Evolutionary conservation across 2,113 vertebrate genomes (phyloP), one percentile per base, ranked within the genome.

Genomic region (Cryptomyrus ogoouensis): DNA sequence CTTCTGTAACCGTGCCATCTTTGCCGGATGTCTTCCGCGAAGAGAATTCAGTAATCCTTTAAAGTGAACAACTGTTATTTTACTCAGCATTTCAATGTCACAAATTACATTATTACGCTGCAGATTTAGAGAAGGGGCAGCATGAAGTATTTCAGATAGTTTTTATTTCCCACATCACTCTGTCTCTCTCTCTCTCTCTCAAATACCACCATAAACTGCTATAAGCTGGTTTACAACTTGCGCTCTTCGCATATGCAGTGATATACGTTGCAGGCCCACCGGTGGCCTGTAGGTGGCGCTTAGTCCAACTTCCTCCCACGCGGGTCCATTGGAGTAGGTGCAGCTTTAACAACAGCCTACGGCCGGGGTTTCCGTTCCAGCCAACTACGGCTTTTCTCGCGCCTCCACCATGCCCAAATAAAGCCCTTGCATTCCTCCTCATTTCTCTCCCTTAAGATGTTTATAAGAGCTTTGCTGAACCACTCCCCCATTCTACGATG

Each of bases 341-440:
- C 80, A n/a, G 19, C 17, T 42, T 39, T 56, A 27, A 50, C 49
- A 49, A 42, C 21, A 84, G 39, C 13, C 35, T 85, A 3, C 52
- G 47, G 74, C 21, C 35, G 3, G 31, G 39, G 39, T 88, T 90
- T 70, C 87, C 89, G 80, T 90, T 91, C 83, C 91, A n/a, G 92
- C 58, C 91, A n/a, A 86, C 90, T 84, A 1, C 27, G 91, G 91
- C 92, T 89, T 91, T 88, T 85, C 92, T 91, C 90, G 91, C 52
- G 52, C 92, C 93, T 94, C 91, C 93, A 93, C 89, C 93, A 96
- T 97, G 96, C 95, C 96, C 96, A 96, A 96, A 97, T 97, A 97
- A 97, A 97, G 96, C 89, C 93, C 94, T 94, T 87, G 47, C 94
- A 96, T 95, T 96, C 95, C 95, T 94, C 83, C 89, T 77, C 92